Evolutionary conservation across 2,888 invertebrate species (phyloP).

Genomic region (Ferrisia virgata): DNA sequence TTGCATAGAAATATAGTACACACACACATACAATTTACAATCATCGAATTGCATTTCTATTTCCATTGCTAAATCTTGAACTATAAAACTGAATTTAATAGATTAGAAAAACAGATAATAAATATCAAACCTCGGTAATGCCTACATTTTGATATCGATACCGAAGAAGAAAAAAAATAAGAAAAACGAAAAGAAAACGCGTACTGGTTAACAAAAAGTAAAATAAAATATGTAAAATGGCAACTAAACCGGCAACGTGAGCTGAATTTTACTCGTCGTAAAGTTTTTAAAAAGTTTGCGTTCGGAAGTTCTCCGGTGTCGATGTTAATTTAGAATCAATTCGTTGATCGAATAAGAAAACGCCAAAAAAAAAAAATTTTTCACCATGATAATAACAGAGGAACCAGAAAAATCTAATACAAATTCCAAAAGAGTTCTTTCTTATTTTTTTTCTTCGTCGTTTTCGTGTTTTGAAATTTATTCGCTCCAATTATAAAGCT

Average conservation of each 20-base stretch:
- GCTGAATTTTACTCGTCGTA: neutral
- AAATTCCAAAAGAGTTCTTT: neutral
- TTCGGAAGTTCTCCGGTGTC: neutral
- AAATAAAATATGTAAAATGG: neutral
- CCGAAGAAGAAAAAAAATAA: neutral
- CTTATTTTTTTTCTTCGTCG: neutral
- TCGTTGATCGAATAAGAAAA: neutral
- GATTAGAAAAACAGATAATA: neutral
- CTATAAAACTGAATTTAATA: neutral
- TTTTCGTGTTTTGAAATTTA: neutral
- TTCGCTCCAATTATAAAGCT: neutral
- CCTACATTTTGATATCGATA: too few species aligned
- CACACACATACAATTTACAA: neutral
- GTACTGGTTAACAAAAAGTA: neutral
- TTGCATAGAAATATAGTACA: too few species aligned
- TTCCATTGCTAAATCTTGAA: neutral
- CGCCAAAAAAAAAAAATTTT: neutral
- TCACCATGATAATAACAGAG: neutral
- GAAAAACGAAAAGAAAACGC: neutral
- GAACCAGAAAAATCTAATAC: neutral
- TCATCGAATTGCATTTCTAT: neutral
- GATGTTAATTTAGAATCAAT: constrained; percentile 5
- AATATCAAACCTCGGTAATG: neutral
- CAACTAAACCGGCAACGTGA: neutral
- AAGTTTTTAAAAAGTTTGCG: neutral